Base-by-base conservation (phyloP, 2,113 vertebrate species). In the Barnardius zonarius region DNA sequence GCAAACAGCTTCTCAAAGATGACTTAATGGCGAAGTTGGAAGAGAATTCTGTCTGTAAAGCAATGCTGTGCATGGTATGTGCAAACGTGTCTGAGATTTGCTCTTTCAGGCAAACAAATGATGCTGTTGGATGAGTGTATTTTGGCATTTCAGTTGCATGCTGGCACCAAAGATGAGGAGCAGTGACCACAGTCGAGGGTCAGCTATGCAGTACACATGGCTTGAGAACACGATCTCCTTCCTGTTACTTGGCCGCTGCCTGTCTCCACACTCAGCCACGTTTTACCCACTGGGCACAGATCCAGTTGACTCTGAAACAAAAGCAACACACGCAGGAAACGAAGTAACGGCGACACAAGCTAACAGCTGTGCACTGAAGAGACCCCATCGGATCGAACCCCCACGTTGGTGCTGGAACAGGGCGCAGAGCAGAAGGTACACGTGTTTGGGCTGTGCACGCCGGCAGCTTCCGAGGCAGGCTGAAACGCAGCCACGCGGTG, bases 331-430 rank as follows among this genome's bases (percentile, higher is more conserved):
- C 2, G 33, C 17, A 22, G 55, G 37, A 46, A 7, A 48, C 4
- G 9, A 39, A 61, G 23, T 11, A 8, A 6, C 1, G 4, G 11
- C 1, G 22, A 8, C 2, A 17, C 5, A 1, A 25, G 46, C 1
- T 1, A 4, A 7, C 1, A 27, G 15, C 59, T 11, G 20, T 1
- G 46, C 2, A 1, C 28, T 4, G 6, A 19, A 39, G 16, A 27
- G 25, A 35, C 27, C 30, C 35, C 24, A 8, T 9, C 24, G 4
- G 25, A 12, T 1, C 2, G 18, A 14, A 11, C 7, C 2, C 35
- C 43, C 51, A 0, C 0, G 25, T 0, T 18, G n/a, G n/a, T 35
- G 4, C 68, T 2, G 39, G 39, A 18, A 1, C 39, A 1, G 25
- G 39, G 5, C 0, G 19, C 8, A 22, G 4, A 1, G 51, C 7